Percentiles rank a stretch among this genome's conserved stretches.
Conservation (phyloP, 2,797 vertebrate genomes). For the Glyptemys insculpta region DNA sequence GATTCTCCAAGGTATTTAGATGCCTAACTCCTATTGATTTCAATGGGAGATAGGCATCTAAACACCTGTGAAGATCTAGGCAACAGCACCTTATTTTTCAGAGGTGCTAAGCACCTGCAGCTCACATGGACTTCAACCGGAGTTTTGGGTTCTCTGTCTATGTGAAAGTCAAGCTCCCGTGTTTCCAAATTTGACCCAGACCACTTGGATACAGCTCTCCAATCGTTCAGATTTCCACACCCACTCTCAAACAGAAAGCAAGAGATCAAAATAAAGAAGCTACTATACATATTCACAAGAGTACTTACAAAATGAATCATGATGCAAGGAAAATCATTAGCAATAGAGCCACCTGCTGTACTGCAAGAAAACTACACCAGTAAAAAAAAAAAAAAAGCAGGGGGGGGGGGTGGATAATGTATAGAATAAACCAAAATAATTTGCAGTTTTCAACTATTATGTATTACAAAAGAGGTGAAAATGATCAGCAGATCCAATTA, state of each 20-base stretch:
- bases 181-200: not conserved
- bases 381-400: conserved; percentile 17
- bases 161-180: not conserved
- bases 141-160: not conserved
- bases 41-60: too few species aligned
- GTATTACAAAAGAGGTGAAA: not conserved
- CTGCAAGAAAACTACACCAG: conserved; percentile 69
- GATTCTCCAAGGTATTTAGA: not conserved
- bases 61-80: not conserved
- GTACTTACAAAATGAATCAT: conserved; percentile 31
- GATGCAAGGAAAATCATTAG: conserved; percentile 74
- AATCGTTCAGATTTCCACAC: conserved; percentile 17
- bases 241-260: conserved; percentile 20
- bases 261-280: conserved; percentile 43
- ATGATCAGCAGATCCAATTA: conserved; percentile 7
- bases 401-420: not conserved
- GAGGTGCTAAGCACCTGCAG: not conserved
- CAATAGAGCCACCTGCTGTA: conserved; percentile 85
- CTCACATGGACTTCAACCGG: not conserved
- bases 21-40: not conserved
- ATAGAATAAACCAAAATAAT: not conserved
- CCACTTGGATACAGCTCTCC: not conserved
- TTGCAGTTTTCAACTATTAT: conserved; percentile 23
- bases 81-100: not conserved
- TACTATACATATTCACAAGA: conserved; percentile 11